Conservation (phyloP, 2,113 vertebrate genomes). For the Hippopotamus amphibius region DNA sequence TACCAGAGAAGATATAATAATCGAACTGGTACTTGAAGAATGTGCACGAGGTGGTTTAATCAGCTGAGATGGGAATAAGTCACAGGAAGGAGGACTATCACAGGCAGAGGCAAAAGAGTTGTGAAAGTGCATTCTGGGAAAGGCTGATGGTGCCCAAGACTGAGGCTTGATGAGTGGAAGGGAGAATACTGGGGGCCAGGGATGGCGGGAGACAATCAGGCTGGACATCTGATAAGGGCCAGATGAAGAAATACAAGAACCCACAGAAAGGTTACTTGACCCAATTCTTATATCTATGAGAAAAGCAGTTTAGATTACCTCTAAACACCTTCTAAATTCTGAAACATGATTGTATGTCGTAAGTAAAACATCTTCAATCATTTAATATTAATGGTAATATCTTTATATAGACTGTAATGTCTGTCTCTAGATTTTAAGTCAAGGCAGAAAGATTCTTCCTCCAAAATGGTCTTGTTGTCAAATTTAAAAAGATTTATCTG, state of each 20-base stretch:
- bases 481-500: neutral
- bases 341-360: neutral
- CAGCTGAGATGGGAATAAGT: neutral
- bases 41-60: neutral
- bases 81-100: neutral
- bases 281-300: neutral
- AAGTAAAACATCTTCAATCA: neutral
- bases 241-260: neutral
- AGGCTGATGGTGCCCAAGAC: neutral
- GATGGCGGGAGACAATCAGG: neutral
- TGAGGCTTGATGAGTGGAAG: neutral
- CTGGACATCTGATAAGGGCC: neutral
- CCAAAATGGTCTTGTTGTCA: neutral
- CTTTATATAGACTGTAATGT: neutral
- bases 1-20: neutral
- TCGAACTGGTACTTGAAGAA: neutral
- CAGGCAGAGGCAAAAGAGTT: neutral
- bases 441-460: neutral
- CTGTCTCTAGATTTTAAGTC: neutral
- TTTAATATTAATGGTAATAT: neutral
- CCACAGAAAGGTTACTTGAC: neutral
- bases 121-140: neutral
- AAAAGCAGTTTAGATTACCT: neutral
- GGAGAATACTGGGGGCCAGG: neutral
- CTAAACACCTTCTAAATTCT: conserved; percentile 30